Percentiles rank a stretch among this genome's conserved stretches.
Conservation (phyloP, 2,888 invertebrate species). For the Colostygia pectinataria region DNA sequence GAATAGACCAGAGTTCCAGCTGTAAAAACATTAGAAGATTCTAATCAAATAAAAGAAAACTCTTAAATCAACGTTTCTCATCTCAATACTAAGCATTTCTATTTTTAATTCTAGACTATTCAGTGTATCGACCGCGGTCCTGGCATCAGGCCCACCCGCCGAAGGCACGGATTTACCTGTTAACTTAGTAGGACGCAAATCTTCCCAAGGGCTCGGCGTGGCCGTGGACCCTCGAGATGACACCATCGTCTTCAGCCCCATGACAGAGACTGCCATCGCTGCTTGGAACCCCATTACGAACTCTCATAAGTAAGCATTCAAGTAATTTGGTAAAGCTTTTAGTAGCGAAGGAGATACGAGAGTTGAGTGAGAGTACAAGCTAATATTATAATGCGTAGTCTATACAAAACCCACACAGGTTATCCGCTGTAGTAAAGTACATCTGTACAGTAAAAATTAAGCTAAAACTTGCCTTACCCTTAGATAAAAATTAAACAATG, state of each 20-base stretch:
- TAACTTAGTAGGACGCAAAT: slow-evolving; percentile 90
- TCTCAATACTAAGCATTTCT: not conserved
- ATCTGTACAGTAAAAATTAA: too few relatives aligned
- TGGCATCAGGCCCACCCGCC: slow-evolving; percentile 88
- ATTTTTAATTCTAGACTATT: slow-evolving; percentile 83
- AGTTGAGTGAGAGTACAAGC: too few relatives aligned
- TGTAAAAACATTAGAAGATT: too few relatives aligned
- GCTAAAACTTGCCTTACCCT: too few relatives aligned
- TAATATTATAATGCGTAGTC: too few relatives aligned
- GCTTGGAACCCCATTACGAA: slow-evolving; percentile 90
- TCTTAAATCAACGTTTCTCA: too few relatives aligned
- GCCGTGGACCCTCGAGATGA: slow-evolving; percentile 88
- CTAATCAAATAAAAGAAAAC: too few relatives aligned
- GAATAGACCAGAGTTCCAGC: too few relatives aligned
- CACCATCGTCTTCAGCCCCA: slow-evolving; percentile 89
- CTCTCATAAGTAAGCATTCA: slow-evolving; percentile 83
- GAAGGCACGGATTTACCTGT: slow-evolving; percentile 89
- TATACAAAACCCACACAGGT: too few relatives aligned
- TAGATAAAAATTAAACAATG: too few relatives aligned
- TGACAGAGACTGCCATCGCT: slow-evolving; percentile 91
- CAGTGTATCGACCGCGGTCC: slow-evolving; percentile 88
- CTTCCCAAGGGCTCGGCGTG: slow-evolving; percentile 91
- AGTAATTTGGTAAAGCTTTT: not conserved
- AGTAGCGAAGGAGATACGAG: too few relatives aligned
- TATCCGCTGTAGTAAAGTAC: too few relatives aligned